Evolutionary conservation across 2,797 vertebrate species (phyloP), one percentile per base, ranked within the genome.

Genomic region (Xyrichtys novacula): DNA sequence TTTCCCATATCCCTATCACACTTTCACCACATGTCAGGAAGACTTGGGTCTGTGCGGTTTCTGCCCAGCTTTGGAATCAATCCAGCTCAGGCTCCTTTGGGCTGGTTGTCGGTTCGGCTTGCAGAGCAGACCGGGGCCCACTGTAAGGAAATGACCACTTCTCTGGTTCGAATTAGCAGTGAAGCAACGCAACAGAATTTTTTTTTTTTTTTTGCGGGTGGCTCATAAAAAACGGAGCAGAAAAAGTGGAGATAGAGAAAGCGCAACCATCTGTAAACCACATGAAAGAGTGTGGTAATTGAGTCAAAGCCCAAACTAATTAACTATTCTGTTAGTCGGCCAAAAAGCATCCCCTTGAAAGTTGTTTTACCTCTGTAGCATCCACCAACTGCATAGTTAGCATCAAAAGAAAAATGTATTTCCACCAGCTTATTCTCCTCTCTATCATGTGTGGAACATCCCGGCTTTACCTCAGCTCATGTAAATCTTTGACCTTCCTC

Each of bases 121-220:
- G 74, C 47, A 25, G 82, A 83, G 75, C 44, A 60, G 63, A 64
- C 65, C 71, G 55, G 68, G 73, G 62, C 85, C 78, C 83, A 84
- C 53, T 59, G 82, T 90, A 83, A 72, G 79, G 85, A 91, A 89
- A 89, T 90, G 73, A 91, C 84, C 74, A 65, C 76, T 84, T 74
- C 85, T 93, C 93, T 94, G 93, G 90, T 95, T 95, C 90, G 89
- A 92, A 95, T 95, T 94, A 95, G 84, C 71, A 81, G 79, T 79
- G 88, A 88, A 73, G 89, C 91, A 92, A 91, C 61, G 58, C 86
- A 89, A 88, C 80, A 82, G 65, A 70, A 70, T 64, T 87, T 86
- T 34, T 34, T 34, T 32, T 32, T 32, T 32, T 32, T 34, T 34
- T 88, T 78, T 65, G 83, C 78, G 85, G 85, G 85, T 78, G 59